phyloP scores from a whole-genome alignment of 2,797 vertebrate species.

The Sebastes steindachneri region DNA sequence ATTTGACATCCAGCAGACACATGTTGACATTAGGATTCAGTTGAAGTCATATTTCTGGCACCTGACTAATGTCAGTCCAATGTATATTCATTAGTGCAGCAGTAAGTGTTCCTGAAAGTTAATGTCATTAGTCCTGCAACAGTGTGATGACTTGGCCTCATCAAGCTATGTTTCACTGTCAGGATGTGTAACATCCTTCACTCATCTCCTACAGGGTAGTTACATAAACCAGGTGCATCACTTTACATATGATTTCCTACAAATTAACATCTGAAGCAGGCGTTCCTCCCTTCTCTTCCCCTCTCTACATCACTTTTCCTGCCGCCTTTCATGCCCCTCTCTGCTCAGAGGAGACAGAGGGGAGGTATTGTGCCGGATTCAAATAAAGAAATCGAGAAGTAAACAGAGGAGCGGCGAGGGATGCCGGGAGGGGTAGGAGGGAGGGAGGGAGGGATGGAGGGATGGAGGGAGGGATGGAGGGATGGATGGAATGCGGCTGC shows the following conservation, averaged over 20 bases:
- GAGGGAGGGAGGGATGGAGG: conserved; percentile 17
- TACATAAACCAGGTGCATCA: conserved; percentile 24
- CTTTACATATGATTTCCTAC: conserved; percentile 27
- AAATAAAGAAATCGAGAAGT: conserved; percentile 70
- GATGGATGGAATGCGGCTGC: conserved; percentile 41
- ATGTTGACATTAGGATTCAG: background rate
- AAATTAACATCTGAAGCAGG: conserved; percentile 40
- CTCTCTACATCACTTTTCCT: background rate
- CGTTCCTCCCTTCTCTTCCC: background rate
- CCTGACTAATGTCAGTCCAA: background rate
- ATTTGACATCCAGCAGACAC: background rate
- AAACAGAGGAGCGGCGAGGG: conserved; percentile 60
- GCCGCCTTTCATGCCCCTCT: background rate
- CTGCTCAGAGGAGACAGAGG: conserved; percentile 28
- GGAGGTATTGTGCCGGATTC: conserved; percentile 46
- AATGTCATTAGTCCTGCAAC: background rate
- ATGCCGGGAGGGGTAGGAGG: conserved; percentile 13
- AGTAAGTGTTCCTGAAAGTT: background rate
- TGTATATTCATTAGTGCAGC: background rate
- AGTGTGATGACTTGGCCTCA: background rate
- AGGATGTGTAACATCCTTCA: conserved; percentile 1
- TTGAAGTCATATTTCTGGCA: background rate
- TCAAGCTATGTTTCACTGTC: background rate
- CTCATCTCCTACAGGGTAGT: conserved; percentile 19
- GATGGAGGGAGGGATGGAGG: conserved; percentile 17